Conservation (phyloP, 1,140 invertebrate genomes). For the Diachasmimorpha longicaudata region DNA sequence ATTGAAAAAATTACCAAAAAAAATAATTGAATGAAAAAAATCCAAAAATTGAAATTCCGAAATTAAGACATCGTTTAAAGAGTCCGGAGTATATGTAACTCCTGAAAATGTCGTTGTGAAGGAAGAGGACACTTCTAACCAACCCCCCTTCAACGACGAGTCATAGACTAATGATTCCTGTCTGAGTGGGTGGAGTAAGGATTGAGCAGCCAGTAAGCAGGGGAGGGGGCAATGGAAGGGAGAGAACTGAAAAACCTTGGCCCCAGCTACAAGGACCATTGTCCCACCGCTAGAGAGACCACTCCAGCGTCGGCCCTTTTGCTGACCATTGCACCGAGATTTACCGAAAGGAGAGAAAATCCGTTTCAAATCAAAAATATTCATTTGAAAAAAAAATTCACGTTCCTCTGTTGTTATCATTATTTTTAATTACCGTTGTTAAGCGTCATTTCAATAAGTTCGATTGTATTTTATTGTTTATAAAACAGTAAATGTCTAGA, state of each 20-base stretch:
- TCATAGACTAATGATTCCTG: constrained; percentile 10
- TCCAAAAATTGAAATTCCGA: not conserved
- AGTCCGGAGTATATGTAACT: not conserved
- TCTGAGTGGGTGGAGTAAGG: not conserved
- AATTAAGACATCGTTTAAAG: not conserved
- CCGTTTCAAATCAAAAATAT: too few species aligned
- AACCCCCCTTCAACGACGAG: not conserved
- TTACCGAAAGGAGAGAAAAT: not conserved
- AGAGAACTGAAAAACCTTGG: constrained; percentile 3
- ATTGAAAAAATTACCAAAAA: too few species aligned
- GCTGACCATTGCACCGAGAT: constrained; percentile 4
- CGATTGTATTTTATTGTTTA: too few species aligned
- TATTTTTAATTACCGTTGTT: too few species aligned
- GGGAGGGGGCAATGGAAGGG: constrained; percentile 30
- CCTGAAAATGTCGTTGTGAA: not conserved
- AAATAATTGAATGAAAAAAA: too few species aligned
- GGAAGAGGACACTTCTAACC: constrained; percentile 1
- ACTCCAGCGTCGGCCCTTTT: constrained; percentile 5
- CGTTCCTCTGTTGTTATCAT: too few species aligned
- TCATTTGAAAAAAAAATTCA: too few species aligned
- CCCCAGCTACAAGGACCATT: not conserved
- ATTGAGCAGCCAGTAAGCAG: constrained; percentile 19
- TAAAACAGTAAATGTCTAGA: too few species aligned
- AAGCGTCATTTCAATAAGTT: too few species aligned
- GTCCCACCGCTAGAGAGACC: not conserved